phyloP scores from a whole-genome alignment of 1,140 invertebrate species.

The Cheumatopsyche charites region DNA sequence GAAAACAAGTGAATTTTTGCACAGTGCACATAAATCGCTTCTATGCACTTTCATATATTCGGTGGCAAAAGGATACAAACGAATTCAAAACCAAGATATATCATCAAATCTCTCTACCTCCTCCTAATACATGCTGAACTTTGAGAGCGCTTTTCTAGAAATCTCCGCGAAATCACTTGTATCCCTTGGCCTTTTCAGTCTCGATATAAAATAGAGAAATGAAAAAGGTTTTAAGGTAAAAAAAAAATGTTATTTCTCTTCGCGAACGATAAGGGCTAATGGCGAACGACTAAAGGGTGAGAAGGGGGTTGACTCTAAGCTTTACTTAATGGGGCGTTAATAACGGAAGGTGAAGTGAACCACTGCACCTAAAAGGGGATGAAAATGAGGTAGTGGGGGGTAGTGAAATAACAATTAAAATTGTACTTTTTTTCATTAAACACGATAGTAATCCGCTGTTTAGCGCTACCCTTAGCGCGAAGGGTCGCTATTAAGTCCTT shows the following conservation, averaged over 20 bases:
- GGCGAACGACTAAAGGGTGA: conserved; percentile 22
- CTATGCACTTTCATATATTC: too few relatives aligned
- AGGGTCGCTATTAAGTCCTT: neutral
- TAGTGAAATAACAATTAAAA: conserved; percentile 23
- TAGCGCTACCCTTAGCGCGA: neutral
- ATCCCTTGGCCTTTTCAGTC: too few relatives aligned
- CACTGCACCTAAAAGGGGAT: neutral
- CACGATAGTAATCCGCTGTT: too few relatives aligned
- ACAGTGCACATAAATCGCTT: too few relatives aligned
- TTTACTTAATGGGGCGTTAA: conserved; percentile 46
- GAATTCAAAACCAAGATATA: too few relatives aligned
- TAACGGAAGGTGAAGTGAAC: conserved; percentile 25
- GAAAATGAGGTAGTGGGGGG: neutral
- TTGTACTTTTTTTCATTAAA: neutral
- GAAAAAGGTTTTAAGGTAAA: neutral
- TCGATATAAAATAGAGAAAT: neutral
- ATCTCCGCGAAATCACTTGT: too few relatives aligned
- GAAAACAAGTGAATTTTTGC: too few relatives aligned
- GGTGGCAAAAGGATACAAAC: too few relatives aligned
- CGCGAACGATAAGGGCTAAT: conserved; percentile 42
- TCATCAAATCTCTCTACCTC: too few relatives aligned
- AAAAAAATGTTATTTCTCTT: conserved; percentile 41
- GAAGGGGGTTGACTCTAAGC: conserved; percentile 27
- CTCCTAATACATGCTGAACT: too few relatives aligned
- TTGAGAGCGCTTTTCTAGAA: too few relatives aligned